phyloP scores from a whole-genome alignment of 2,888 invertebrate species.

The Tanypteryx hageni region DNA sequence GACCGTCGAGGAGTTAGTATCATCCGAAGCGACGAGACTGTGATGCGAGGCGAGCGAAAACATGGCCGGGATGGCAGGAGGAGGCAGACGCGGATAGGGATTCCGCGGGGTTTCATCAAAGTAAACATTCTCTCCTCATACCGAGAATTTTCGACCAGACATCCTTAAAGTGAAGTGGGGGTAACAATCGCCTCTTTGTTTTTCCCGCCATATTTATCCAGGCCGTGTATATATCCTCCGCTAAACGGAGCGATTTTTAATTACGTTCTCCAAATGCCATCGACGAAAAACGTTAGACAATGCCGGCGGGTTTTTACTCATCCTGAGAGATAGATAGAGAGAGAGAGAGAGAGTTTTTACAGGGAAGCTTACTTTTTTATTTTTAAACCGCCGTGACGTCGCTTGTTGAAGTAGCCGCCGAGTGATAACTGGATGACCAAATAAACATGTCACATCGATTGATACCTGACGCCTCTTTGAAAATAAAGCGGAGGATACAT shows the following conservation, averaged over 20 bases:
- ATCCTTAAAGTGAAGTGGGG: conserved; percentile 30
- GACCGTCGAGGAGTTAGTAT: too few relatives aligned
- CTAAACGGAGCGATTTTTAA: neutral
- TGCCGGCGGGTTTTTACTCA: neutral
- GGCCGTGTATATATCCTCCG: neutral
- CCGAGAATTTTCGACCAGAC: conserved; percentile 31
- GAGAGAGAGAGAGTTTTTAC: neutral
- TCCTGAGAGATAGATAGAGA: neutral
- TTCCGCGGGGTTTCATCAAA: conserved; percentile 40
- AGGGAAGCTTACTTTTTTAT: neutral
- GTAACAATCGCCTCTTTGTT: conserved; percentile 40
- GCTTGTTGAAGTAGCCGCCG: neutral
- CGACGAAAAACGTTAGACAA: neutral
- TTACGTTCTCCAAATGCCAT: neutral
- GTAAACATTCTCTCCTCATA: conserved; percentile 37
- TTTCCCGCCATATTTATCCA: neutral
- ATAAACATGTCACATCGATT: conserved; percentile 9
- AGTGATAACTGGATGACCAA: neutral
- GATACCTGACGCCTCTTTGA: neutral
- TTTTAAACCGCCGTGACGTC: neutral
- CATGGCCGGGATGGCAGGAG: neutral
- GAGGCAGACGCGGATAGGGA: neutral
- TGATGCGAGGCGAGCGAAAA: neutral
- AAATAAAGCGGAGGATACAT: too few relatives aligned
- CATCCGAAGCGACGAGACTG: neutral